Evolutionary conservation across 1,140 invertebrate species (phyloP).

Genomic region (Aethina tumida): DNA sequence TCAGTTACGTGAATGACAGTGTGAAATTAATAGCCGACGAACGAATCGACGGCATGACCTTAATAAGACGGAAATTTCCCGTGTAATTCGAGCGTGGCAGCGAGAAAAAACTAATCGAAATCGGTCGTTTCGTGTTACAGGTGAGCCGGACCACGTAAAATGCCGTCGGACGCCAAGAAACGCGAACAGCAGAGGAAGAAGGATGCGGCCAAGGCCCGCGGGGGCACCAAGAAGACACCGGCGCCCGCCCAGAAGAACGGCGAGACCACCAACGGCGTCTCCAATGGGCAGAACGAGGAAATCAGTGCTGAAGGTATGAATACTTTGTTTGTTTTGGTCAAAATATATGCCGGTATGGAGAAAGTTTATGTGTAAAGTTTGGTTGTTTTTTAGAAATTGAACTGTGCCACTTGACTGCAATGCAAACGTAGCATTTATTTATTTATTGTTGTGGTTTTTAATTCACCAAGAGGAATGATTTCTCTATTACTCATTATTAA

Average conservation of each 20-base stretch:
- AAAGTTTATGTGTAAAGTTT: no score
- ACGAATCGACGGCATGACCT: no score
- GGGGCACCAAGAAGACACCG: constrained; percentile 52
- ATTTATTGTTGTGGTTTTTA: not conserved
- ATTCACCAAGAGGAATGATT: not conserved
- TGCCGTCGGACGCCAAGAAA: constrained; percentile 97
- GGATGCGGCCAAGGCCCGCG: constrained; percentile 76
- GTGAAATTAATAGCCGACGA: no score
- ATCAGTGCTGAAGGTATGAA: constrained; percentile 42
- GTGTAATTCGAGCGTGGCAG: no score
- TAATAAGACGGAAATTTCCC: no score
- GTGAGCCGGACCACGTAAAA: no score
- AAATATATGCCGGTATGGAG: not conserved
- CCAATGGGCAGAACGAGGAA: constrained; percentile 37
- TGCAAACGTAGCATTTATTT: not conserved
- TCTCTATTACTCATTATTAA: not conserved
- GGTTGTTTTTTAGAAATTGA: no score
- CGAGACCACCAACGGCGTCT: constrained; percentile 12
- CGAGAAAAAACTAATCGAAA: no score
- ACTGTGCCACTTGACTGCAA: no score
- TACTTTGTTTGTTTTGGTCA: constrained; percentile 8
- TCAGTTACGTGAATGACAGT: no score
- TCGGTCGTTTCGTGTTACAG: no score
- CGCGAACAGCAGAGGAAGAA: constrained; percentile 95
- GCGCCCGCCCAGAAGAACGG: constrained; percentile 37